Evolutionary conservation across 2,113 vertebrate genomes (phyloP).

Genomic region (Ceratotherium simum): DNA sequence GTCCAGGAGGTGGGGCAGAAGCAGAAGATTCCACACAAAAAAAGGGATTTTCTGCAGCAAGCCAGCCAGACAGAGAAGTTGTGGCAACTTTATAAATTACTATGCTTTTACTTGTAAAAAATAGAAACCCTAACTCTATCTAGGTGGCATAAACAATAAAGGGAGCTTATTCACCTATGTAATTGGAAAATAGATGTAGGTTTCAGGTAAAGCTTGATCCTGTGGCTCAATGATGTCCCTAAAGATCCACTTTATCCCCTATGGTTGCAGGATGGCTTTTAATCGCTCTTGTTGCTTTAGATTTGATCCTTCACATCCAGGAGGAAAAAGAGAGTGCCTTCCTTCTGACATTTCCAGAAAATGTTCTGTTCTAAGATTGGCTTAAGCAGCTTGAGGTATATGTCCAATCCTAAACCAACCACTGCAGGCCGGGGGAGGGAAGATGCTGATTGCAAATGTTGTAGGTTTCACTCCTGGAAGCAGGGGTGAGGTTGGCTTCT

Average conservation of each 20-base stretch:
- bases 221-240: neutral
- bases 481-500: neutral
- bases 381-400: neutral
- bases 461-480: neutral
- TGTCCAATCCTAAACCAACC: neutral
- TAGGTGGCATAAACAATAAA: neutral
- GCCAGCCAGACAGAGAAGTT: neutral
- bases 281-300: neutral
- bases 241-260: neutral
- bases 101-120: neutral
- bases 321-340: neutral
- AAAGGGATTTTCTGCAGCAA: neutral
- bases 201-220: neutral
- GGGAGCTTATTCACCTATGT: rapidly evolving
- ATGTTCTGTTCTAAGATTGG: neutral
- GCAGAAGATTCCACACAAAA: neutral
- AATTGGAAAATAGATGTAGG: neutral
- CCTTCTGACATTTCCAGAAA: neutral
- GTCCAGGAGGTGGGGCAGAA: neutral
- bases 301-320: neutral
- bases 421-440: neutral
- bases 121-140: neutral
- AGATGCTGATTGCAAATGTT: no score
- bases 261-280: neutral
- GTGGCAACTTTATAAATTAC: neutral